phyloP scores from a whole-genome alignment of 1,140 invertebrate genomes.

The Hyphantria cunea region DNA sequence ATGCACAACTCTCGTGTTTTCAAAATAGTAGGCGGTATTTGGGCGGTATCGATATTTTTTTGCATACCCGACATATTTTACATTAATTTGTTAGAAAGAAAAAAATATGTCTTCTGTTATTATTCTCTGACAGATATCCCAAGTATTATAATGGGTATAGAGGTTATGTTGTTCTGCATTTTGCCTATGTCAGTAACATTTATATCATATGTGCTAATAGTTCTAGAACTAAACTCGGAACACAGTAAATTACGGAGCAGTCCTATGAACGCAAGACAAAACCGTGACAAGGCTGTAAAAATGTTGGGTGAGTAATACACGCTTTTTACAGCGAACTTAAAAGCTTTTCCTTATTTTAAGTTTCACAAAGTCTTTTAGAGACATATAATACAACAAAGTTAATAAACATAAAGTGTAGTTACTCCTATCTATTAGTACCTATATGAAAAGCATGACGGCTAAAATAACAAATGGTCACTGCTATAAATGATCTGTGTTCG shows the following conservation, averaged over 20 bases:
- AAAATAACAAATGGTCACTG: too few relatives aligned
- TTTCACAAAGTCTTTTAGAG: too few relatives aligned
- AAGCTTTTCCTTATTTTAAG: too few relatives aligned
- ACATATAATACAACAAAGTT: too few relatives aligned
- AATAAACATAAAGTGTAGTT: too few relatives aligned
- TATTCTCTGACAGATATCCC: slow-evolving; percentile 80
- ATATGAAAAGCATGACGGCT: too few relatives aligned
- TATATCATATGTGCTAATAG: slow-evolving; percentile 92
- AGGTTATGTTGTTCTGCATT: slow-evolving; percentile 91
- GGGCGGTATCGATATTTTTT: slow-evolving; percentile 86
- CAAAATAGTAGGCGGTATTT: slow-evolving; percentile 87
- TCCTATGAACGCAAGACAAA: slow-evolving; percentile 63
- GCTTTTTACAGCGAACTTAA: background rate
- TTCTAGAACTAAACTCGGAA: slow-evolving; percentile 86
- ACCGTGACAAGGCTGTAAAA: slow-evolving; percentile 80
- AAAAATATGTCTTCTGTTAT: slow-evolving; percentile 77
- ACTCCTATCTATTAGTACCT: too few relatives aligned
- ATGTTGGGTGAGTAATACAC: slow-evolving; percentile 80
- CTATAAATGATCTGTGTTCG: too few relatives aligned
- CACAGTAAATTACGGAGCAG: slow-evolving; percentile 75
- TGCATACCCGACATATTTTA: slow-evolving; percentile 90
- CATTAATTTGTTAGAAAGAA: slow-evolving; percentile 83
- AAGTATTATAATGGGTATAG: slow-evolving; percentile 88
- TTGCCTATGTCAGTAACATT: slow-evolving; percentile 92
- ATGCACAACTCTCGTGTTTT: slow-evolving; percentile 88